Base-by-base conservation (phyloP, 2,888 invertebrate species). In the Eilema sororculum region DNA sequence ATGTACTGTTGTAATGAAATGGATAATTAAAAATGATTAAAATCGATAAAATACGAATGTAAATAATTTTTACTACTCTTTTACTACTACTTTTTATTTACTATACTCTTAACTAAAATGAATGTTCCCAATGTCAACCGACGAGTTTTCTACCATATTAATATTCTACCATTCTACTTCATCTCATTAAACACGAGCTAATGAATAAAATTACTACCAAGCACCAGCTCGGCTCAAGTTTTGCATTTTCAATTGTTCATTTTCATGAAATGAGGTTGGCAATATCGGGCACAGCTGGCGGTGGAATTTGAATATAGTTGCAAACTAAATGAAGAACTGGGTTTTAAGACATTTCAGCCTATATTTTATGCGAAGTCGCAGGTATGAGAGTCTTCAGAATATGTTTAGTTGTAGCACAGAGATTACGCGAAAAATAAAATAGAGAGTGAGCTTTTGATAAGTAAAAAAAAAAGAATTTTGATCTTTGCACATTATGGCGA, bases 211-310 rank as follows among this genome's bases (percentile, higher is more conserved):
- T 63, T 58, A 68, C 58, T 58, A 33, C 57, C 8, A 46, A 12
- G 12, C 28, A 6, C 20, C 46, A 46, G 20, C 46, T 20, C 46
- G 24, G 24, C 37, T 33, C 28, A 20, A 37, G 28, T n/a, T 28
- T 68, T 62, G 52, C 30, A 67, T 67, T 52, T 68, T 41, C 63
- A 64, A 46, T 63, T 57, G 57, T 68, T 58, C 56, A 68, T 68
- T 57, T 57, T 63, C 22, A 58, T 37, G 41, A 25, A 52, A 52
- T n/a, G 52, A 52, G n/a, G 46, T 46, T 46, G 46, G 46, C 46
- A 46, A 56, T n/a, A 16, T 58, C 28, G 63, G 13, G 41, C 63
- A 57, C 68, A 68, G 63, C 33, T 68, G 57, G 57, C 30, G 12
- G 37, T 6, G 6, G 33, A 61, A 56, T n/a, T 68, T 33, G 52